Conservation (phyloP, 2,113 vertebrate genomes). For the Tyto alba region DNA sequence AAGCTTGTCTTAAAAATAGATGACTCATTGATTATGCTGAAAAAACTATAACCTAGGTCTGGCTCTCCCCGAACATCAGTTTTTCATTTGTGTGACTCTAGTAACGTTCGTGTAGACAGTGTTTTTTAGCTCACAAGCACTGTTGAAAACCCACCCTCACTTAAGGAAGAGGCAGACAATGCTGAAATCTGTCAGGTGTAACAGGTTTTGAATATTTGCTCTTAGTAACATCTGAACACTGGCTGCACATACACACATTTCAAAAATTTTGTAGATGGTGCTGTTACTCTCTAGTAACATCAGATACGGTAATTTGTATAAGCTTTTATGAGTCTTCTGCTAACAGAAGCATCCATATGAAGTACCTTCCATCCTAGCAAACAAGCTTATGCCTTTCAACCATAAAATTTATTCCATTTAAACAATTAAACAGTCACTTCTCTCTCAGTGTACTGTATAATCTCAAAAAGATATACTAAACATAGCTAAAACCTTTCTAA, state of each 20-base stretch:
- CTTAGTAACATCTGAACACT: background rate
- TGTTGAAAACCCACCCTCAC: background rate
- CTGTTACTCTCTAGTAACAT: background rate
- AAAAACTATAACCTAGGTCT: background rate
- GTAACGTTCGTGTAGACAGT: background rate
- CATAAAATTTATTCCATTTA: background rate
- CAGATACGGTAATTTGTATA: background rate
- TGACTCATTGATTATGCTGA: background rate
- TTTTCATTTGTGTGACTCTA: background rate
- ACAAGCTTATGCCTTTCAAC: background rate
- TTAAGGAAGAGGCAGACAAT: background rate
- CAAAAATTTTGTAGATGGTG: background rate
- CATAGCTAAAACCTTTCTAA: background rate
- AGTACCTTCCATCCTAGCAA: background rate
- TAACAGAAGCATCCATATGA: background rate
- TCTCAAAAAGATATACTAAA: background rate
- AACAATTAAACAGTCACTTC: background rate
- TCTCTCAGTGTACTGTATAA: background rate
- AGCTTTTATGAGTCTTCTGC: background rate
- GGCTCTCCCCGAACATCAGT: background rate
- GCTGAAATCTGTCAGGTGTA: background rate
- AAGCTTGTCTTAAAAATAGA: background rate
- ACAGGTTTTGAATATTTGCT: background rate
- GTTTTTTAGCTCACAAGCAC: background rate
- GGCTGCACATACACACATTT: background rate